Evolutionary conservation across 2,888 invertebrate genomes (phyloP).

Genomic region (Eilema sororculum): DNA sequence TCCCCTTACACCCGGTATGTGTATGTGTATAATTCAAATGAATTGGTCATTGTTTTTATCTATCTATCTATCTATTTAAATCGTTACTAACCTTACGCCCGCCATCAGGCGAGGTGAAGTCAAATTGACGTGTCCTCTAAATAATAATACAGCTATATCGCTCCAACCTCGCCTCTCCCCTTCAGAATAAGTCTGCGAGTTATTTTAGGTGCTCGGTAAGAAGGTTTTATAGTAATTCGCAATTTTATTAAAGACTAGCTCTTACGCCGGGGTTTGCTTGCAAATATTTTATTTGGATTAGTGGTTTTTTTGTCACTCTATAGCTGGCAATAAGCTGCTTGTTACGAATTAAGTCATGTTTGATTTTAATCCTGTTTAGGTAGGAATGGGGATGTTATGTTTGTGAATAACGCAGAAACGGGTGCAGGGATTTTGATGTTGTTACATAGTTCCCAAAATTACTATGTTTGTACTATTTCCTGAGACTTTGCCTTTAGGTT

Average conservation of each 20-base stretch:
- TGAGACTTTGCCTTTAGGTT: no score
- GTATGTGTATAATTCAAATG: no score
- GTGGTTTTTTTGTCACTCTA: neutral
- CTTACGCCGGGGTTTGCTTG: slow-evolving; percentile 27
- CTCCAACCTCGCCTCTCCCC: neutral
- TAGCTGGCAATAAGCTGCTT: neutral
- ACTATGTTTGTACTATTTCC: no score
- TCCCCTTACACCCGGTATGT: no score
- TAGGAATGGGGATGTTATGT: neutral
- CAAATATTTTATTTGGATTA: neutral
- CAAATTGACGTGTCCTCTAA: no score
- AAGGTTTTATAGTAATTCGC: slow-evolving; percentile 65
- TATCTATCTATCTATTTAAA: no score
- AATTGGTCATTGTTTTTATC: no score
- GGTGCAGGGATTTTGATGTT: neutral
- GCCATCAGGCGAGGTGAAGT: no score
- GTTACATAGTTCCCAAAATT: no score
- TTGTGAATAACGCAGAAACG: neutral
- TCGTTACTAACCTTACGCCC: no score
- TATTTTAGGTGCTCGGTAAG: slow-evolving; percentile 61
- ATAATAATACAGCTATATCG: neutral
- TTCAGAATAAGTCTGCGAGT: slow-evolving; percentile 62
- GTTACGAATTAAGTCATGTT: neutral
- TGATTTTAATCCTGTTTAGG: neutral
- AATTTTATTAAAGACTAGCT: slow-evolving; percentile 44